Evolutionary conservation across 2,113 vertebrate species (phyloP), one percentile per base, ranked within the genome.

Genomic region (Uria lomvia): DNA sequence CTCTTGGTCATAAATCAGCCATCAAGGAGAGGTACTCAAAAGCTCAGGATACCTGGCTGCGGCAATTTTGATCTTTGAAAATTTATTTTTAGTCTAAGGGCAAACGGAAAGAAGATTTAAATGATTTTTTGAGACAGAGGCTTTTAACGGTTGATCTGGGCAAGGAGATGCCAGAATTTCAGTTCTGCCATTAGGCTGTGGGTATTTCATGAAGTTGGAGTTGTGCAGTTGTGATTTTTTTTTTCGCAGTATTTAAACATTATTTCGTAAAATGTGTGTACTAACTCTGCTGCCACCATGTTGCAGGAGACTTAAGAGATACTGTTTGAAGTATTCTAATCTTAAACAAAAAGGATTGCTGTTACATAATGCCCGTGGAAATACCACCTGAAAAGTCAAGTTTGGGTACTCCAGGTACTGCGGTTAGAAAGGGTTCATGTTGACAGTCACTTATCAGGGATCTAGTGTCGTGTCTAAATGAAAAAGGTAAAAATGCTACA

Each of bases 101-200:
- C 79, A 88, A 88, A 92, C 50, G 81, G 88, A 94, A 94, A 62
- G 62, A 90, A 49, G 73, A 73, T 88, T 86, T 73, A 85, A 92
- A 71, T 8, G 5, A 40, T 63, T 79, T 65, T 83, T 38, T 75
- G 32, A 32, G 38, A 71, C 36, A 49, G 4, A 8, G 30, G 47
- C 78, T 91, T 89, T 93, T 88, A 73, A 66, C 58, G 24, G 22
- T 52, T 56, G 62, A 27, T 83, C 90, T 70, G 34, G 9, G 53
- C 0, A 0, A 88, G 55, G 45, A 82, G 34, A 30, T 82, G 34
- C 24, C 45, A 83, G 90, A 90, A 88, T 72, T 95, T 58, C 13
- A 27, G 34, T 88, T 79, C 52, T 55, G 9, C 40, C 19, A 9
- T 63, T 76, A 45, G 15, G 43, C 19, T 27, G 21, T 36, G 45